Conservation (phyloP, 2,797 vertebrate species). For the Cephalopachus bancanus region DNA sequence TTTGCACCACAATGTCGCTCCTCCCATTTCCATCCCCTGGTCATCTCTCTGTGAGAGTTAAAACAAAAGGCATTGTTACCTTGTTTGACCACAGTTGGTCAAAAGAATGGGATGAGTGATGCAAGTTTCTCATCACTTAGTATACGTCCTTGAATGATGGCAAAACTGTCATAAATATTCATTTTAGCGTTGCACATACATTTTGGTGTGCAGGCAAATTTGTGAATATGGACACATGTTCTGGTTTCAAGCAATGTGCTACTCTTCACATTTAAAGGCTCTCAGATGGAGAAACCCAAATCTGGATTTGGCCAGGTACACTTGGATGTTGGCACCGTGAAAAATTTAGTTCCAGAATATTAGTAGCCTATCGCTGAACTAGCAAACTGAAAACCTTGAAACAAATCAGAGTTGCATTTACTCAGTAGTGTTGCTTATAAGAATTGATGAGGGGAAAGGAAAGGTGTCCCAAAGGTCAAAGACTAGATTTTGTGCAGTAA, state of each 20-base stretch:
- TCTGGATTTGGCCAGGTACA: not conserved
- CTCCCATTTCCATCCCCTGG: fast-evolving
- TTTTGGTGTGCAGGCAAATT: not conserved
- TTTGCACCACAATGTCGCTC: fast-evolving
- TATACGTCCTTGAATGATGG: not conserved
- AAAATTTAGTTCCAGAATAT: not conserved
- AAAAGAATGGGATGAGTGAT: not conserved
- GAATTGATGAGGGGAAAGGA: not conserved
- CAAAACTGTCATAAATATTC: not conserved
- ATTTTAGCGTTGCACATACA: not conserved
- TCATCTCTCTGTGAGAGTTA: not conserved
- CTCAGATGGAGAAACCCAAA: not conserved
- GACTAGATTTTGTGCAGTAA: not conserved
- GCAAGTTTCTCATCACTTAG: not conserved
- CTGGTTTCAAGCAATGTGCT: not conserved
- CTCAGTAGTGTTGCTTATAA: not conserved
- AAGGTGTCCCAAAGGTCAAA: not conserved
- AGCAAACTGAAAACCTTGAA: not conserved
- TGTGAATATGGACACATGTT: not conserved
- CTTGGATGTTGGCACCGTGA: not conserved
- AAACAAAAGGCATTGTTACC: not conserved
- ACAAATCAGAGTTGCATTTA: not conserved
- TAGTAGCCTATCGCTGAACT: not conserved
- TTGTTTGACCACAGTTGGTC: not conserved
- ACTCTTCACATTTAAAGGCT: not conserved